Evolutionary conservation across 2,888 invertebrate species (phyloP), one percentile per base, ranked within the genome.

Genomic region (Folsomia manolachei): DNA sequence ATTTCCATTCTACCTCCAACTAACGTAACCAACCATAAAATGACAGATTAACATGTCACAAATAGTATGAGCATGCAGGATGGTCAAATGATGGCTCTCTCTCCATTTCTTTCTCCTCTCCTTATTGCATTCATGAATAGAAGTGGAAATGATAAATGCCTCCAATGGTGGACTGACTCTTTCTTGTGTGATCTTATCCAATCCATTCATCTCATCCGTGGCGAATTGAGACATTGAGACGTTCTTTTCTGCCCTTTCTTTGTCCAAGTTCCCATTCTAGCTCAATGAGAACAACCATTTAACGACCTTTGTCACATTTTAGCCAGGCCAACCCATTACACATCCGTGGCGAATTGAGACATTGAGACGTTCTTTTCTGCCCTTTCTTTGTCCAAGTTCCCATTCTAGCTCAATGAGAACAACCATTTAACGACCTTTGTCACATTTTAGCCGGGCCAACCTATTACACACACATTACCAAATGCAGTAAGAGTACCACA

Each of bases 41-140:
- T 56, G 56, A 56, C 56, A 56, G 56, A 56, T 56, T 56, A 56
- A 56, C 56, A 56, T 56, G 56, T 56, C 56, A 56, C 56, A n/a
- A n/a, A n/a, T n/a, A n/a, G n/a, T n/a, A n/a, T n/a, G n/a, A n/a
- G n/a, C n/a, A n/a, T n/a, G n/a, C n/a, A n/a, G n/a, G n/a, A n/a
- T n/a, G n/a, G n/a, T n/a, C n/a, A n/a, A n/a, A n/a, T n/a, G n/a
- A n/a, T n/a, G n/a, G n/a, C n/a, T n/a, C n/a, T n/a, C n/a, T n/a
- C 21, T 14, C 56, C 56, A 56, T n/a, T n/a, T 56, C 56, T 56
- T 7, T 56, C 18, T 14, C 11, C 56, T 56, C 18, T 19, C 56
- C n/a, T 7, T 7, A 7, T 19, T 19, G 21, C 56, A n/a, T n/a
- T n/a, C n/a, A 56, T 56, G 56, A 56, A 56, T 56, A 56, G 56